phyloP scores from a whole-genome alignment of 2,888 invertebrate genomes.

The Acanthosepion lycidas region DNA sequence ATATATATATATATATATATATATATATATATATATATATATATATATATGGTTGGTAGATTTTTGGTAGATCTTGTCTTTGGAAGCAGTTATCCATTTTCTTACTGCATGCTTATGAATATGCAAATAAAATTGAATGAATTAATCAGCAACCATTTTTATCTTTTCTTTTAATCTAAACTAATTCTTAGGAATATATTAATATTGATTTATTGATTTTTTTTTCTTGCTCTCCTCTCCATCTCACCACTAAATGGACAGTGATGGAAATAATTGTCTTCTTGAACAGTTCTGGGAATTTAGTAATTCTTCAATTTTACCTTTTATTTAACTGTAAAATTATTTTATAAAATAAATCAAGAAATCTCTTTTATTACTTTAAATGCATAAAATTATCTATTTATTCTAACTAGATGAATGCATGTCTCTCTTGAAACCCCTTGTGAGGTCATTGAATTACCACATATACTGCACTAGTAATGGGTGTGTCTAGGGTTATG shows the following conservation, averaged over 20 bases:
- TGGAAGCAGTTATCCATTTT: not conserved
- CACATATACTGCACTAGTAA: no score
- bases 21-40: not conserved
- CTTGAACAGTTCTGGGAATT: not conserved
- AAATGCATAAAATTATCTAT: not conserved
- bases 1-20: not conserved
- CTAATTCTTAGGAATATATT: not conserved
- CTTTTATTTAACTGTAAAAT: not conserved
- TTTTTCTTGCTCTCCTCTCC: not conserved
- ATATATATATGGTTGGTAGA: not conserved
- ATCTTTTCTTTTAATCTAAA: not conserved
- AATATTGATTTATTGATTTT: slow-evolving; percentile 13
- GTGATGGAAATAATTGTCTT: not conserved
- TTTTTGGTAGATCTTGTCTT: not conserved
- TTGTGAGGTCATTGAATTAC: no score
- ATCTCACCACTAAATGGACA: not conserved
- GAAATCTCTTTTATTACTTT: not conserved
- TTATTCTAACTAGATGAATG: not conserved
- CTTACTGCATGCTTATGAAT: not conserved
- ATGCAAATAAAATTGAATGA: not conserved
- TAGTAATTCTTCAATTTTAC: not conserved
- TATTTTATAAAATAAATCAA: not conserved
- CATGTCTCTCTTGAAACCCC: not conserved
- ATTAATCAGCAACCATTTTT: not conserved
- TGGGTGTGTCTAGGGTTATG: no score